Evolutionary conservation across 2,888 invertebrate species (phyloP).

Genomic region (Xestoiulus laeticollis): DNA sequence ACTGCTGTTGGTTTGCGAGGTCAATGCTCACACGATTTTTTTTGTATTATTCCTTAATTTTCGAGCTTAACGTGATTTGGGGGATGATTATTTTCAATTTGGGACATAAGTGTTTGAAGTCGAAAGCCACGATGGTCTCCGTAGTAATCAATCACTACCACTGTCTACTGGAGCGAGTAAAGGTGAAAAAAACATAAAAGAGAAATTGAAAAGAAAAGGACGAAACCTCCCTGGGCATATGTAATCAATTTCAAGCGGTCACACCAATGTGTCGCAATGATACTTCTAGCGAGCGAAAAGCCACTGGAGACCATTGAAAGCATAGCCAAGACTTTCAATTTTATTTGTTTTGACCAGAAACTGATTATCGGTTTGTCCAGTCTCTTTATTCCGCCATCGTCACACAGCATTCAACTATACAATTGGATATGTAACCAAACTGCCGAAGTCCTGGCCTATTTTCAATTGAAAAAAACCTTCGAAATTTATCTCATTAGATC

Average conservation of each 20-base stretch:
- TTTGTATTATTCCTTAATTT: not conserved
- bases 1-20: not conserved
- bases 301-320: conserved; percentile 19
- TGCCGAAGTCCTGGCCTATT: no score
- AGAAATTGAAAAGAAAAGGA: not conserved
- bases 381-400: not conserved
- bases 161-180: not conserved
- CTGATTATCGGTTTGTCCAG: conserved; percentile 11
- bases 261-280: not conserved
- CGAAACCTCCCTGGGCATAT: not conserved
- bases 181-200: not conserved
- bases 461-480: not conserved
- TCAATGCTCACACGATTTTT: not conserved
- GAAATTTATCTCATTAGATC: not conserved
- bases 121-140: not conserved
- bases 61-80: not conserved
- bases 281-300: not conserved
- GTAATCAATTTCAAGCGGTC: not conserved
- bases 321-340: not conserved
- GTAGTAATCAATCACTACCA: not conserved
- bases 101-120: conserved; percentile 6
- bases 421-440: not conserved
- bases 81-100: conserved; percentile 11
- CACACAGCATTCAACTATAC: not conserved
- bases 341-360: conserved; percentile 15